Base-by-base conservation (phyloP, 2,888 invertebrate genomes). In the Drosophila lutescens region DNA sequence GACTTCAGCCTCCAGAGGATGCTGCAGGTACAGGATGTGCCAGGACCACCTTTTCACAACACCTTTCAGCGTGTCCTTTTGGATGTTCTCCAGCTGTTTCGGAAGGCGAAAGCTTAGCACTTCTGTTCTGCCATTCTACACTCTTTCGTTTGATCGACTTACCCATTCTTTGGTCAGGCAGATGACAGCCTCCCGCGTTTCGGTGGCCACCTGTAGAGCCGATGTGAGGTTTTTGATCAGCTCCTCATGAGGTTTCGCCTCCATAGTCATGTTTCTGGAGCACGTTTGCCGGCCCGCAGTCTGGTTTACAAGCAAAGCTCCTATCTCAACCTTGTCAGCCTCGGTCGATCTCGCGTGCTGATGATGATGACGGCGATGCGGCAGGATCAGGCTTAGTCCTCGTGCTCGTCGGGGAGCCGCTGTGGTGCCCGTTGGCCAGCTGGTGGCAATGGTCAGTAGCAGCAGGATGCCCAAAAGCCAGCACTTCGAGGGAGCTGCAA, bases 321-420 rank as follows among this genome's bases (percentile, higher is more conserved):
- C 5, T 6, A 26, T 6, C 26, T 1, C 26, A 26, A 26, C 26
- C 5, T 26, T 26, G 26, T 26, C 26, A 4, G 6, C 3, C 20
- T 20, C 9, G 9, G 32, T 7, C 1, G 47, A 47, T 10, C 47
- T 30, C 5, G 15, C 17, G 4, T 9, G 12, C 17, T 43, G 60
- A 26, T 7, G 38, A 7, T 15, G 38, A 7, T 23, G 30, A 4
- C 2, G 30, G 2, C 12, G 58, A 1, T 30, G 57, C 17, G 5
- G 47, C 32, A 13, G 23, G 0, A 81, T 76, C 5, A 84, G 47
- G 4, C 67, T 68, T 0, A 55, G 51, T 2, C 86, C 86, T 2
- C 32, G n/a, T 12, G 55, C 38, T 2, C 60, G 71, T 1, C 84
- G 79, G 6, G 83, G 86, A 36, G 53, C 40, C 5, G 79, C 82